Evolutionary conservation across 2,797 vertebrate species (phyloP).

Genomic region (Tauraco hartlaubi): DNA sequence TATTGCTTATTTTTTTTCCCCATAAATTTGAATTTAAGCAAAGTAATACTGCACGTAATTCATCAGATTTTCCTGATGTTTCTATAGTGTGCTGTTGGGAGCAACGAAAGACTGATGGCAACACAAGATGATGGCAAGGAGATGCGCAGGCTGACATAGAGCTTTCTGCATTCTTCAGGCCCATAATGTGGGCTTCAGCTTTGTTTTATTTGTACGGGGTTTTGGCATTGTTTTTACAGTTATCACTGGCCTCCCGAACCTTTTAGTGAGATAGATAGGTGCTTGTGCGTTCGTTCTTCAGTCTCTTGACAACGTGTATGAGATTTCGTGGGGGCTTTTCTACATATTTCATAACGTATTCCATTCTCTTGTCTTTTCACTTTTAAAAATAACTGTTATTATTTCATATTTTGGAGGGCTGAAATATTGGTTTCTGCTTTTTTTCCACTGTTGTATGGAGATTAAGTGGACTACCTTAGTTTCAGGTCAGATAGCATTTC

Average conservation of each 20-base stretch:
- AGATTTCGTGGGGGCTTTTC: neutral
- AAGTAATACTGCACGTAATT: neutral
- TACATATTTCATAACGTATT: neutral
- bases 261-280: neutral
- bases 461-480: neutral
- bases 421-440: neutral
- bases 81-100: neutral
- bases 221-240: neutral
- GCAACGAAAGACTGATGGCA: neutral
- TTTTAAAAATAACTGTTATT: neutral
- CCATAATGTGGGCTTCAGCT: neutral
- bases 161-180: neutral
- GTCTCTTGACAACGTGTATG: neutral
- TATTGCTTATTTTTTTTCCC: neutral
- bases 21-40: neutral
- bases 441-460: neutral
- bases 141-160: neutral
- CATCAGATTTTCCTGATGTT: neutral
- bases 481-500: constrained; percentile 20
- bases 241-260: neutral
- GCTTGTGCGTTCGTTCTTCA: neutral
- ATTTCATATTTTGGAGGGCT: neutral
- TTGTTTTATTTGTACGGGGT: neutral
- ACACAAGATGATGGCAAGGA: neutral
- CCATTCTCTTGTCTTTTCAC: neutral